Evolutionary conservation across 2,797 vertebrate genomes (phyloP).

Genomic region (Glossophaga mutica): DNA sequence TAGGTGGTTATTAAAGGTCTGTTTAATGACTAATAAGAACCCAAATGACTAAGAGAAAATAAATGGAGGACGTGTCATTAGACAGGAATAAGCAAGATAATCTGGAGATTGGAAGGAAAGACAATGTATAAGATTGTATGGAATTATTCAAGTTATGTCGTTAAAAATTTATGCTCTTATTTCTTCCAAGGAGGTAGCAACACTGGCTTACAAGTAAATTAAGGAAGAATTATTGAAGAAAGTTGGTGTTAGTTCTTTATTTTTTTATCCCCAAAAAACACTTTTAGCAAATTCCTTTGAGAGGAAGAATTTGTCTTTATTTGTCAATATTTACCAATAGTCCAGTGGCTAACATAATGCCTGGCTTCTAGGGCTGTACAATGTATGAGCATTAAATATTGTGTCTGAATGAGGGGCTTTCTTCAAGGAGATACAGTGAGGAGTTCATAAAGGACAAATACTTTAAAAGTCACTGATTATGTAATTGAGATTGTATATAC

Average conservation of each 20-base stretch:
- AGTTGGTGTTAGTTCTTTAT: background rate
- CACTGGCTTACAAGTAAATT: background rate
- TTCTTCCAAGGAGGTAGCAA: background rate
- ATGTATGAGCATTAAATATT: background rate
- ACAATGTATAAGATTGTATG: background rate
- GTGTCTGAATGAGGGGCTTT: background rate
- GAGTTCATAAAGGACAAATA: no score
- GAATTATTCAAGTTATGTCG: background rate
- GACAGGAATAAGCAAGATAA: background rate
- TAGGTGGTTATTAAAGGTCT: background rate
- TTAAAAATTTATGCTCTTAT: background rate
- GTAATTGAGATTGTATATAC: background rate
- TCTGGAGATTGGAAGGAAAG: background rate
- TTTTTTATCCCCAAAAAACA: background rate
- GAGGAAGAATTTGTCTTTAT: background rate
- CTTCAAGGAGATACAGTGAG: background rate
- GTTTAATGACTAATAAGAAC: conserved; percentile 17
- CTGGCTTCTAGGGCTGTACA: background rate
- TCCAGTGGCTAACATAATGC: background rate
- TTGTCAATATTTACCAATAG: background rate
- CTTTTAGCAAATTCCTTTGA: background rate
- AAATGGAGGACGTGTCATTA: background rate
- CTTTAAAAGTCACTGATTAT: background rate
- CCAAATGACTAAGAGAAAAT: conserved; percentile 17
- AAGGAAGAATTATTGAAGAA: background rate